Conservation (phyloP, 2,113 vertebrate genomes). For the Notothenia rossii region DNA sequence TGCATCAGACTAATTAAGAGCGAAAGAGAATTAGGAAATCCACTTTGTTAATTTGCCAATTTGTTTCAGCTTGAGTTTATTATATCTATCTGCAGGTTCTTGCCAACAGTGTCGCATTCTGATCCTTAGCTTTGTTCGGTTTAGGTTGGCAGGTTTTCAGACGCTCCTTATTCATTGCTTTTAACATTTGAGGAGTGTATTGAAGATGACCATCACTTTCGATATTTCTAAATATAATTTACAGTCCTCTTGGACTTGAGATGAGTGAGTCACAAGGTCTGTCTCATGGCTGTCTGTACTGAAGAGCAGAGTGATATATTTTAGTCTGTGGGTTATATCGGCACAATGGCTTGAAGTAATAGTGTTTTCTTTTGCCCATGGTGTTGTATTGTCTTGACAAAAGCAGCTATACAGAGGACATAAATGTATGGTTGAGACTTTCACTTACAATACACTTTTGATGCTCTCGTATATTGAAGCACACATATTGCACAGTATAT, state of each 20-base stretch:
- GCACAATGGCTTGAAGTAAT: constrained; percentile 40
- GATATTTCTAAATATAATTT: constrained; percentile 44
- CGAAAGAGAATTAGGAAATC: constrained; percentile 37
- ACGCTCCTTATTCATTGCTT: not conserved
- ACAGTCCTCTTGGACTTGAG: constrained; percentile 38
- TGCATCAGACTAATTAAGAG: constrained; percentile 43
- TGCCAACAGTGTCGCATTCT: constrained; percentile 26
- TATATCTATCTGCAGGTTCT: constrained; percentile 10
- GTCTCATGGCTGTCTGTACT: constrained; percentile 18
- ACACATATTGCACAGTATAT: constrained; percentile 8
- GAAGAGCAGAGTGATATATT: constrained; percentile 40
- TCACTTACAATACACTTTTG: constrained; percentile 18
- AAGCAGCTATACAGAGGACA: constrained; percentile 29
- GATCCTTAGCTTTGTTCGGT: constrained; percentile 21
- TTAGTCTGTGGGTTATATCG: constrained; percentile 44
- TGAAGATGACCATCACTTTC: constrained; percentile 29
- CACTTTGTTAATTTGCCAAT: constrained; percentile 47
- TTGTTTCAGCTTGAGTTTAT: constrained; percentile 25
- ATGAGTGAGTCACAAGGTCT: constrained; percentile 41
- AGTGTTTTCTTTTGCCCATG: constrained; percentile 43
- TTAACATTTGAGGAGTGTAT: constrained; percentile 17
- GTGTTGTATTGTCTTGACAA: constrained; percentile 48
- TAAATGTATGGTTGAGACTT: constrained; percentile 27
- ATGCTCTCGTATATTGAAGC: constrained; percentile 18
- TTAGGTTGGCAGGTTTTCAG: not conserved